Evolutionary conservation across 2,888 invertebrate genomes (phyloP).

Genomic region (Pachycephus smyrnensis): DNA sequence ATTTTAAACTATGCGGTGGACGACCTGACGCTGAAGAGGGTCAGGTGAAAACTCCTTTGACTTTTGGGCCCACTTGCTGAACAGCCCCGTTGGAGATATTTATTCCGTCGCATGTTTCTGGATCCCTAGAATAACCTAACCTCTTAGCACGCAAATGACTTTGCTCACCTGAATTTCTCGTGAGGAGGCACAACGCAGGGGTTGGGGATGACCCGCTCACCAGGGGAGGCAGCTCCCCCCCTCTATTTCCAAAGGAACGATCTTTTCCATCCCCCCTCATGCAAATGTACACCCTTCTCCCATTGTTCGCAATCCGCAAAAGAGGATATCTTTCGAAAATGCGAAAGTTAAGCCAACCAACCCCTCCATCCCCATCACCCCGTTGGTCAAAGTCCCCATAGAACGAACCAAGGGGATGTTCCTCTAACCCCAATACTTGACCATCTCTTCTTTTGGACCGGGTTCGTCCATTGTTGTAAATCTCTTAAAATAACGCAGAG

Average conservation of each 20-base stretch:
- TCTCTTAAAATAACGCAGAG: conserved; percentile 54
- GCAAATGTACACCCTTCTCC: conserved; percentile 32
- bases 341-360: conserved; percentile 41
- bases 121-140: conserved; percentile 32
- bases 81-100: conserved; percentile 6
- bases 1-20: neutral
- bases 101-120: conserved; percentile 7
- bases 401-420: neutral
- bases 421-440: neutral
- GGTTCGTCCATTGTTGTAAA: conserved; percentile 46
- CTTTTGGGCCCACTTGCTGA: conserved; percentile 24
- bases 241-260: conserved; percentile 24
- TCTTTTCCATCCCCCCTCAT: conserved; percentile 30
- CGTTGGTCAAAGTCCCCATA: neutral
- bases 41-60: conserved; percentile 41
- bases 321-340: conserved; percentile 35
- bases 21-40: conserved; percentile 31
- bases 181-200: neutral
- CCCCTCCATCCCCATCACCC: neutral
- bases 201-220: neutral
- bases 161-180: neutral
- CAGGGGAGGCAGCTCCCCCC: neutral
- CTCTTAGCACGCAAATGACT: conserved; percentile 20
- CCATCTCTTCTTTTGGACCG: neutral
- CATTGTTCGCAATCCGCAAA: conserved; percentile 27